Evolutionary conservation across 2,888 invertebrate species (phyloP).

Genomic region (Yponomeuta malinellus): DNA sequence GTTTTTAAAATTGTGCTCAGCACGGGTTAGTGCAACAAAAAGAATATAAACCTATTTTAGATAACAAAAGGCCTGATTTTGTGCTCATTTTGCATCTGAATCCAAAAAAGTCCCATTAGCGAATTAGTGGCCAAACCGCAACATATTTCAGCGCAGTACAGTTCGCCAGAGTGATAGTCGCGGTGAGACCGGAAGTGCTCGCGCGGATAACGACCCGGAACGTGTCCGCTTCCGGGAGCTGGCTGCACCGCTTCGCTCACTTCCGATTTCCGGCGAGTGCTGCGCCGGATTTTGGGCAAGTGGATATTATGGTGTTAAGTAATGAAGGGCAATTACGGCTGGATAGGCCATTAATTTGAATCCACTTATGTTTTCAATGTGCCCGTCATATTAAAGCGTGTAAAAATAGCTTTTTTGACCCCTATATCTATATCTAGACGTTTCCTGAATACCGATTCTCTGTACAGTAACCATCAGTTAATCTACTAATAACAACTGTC

Average conservation of each 20-base stretch:
- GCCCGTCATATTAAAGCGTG: too few relatives aligned
- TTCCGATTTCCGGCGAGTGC: slow-evolving; percentile 24
- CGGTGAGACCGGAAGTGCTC: slow-evolving; percentile 39
- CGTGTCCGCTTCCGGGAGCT: slow-evolving; percentile 39
- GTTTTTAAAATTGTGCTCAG: too few relatives aligned
- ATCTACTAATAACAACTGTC: too few relatives aligned
- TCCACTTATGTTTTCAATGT: too few relatives aligned
- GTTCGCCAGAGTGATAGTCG: slow-evolving; percentile 25
- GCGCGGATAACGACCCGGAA: slow-evolving; percentile 61
- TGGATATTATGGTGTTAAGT: not conserved
- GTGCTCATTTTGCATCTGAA: not conserved
- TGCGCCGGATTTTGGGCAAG: slow-evolving; percentile 13
- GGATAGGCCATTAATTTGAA: too few relatives aligned
- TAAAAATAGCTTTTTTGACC: too few relatives aligned
- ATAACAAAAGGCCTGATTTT: too few relatives aligned
- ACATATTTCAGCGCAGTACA: not conserved
- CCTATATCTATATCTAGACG: too few relatives aligned
- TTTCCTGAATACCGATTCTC: too few relatives aligned
- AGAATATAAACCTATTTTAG: too few relatives aligned
- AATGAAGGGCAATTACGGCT: not conserved
- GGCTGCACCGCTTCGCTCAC: slow-evolving; percentile 26
- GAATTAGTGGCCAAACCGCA: not conserved
- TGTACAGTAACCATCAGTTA: too few relatives aligned
- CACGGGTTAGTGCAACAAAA: too few relatives aligned
- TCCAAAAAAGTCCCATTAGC: not conserved